Evolutionary conservation across 1,140 invertebrate species (phyloP).

Genomic region (Cyclargus thomasi): DNA sequence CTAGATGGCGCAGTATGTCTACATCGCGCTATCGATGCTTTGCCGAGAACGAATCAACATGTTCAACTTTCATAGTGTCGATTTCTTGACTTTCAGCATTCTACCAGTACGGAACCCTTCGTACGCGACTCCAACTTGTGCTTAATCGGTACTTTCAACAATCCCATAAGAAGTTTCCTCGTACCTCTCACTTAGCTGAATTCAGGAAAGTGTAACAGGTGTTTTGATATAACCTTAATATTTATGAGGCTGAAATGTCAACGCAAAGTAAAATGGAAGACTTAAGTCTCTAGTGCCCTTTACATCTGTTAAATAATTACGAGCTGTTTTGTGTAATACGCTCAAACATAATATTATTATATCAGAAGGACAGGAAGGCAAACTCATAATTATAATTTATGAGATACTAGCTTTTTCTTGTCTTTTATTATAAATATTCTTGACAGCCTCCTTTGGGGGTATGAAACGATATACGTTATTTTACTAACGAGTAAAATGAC

Average conservation of each 20-base stretch:
- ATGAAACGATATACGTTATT: too few species aligned
- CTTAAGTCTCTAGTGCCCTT: neutral
- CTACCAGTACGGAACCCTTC: too few species aligned
- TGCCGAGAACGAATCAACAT: too few species aligned
- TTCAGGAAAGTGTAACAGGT: neutral
- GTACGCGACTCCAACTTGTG: too few species aligned
- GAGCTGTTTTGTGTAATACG: neutral
- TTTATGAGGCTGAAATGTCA: neutral
- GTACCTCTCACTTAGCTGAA: neutral
- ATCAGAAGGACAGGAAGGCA: neutral
- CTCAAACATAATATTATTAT: neutral
- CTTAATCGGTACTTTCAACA: neutral
- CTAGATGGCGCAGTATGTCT: too few species aligned
- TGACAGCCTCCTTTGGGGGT: too few species aligned
- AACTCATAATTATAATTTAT: neutral
- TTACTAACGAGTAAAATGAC: too few species aligned
- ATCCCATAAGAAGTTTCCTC: neutral
- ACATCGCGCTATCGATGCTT: too few species aligned
- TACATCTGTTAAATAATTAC: slow-evolving; percentile 3
- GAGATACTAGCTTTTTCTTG: too few species aligned
- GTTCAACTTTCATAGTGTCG: too few species aligned
- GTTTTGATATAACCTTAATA: neutral
- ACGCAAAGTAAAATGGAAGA: neutral
- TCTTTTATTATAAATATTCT: too few species aligned
- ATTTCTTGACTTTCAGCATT: too few species aligned